Evolutionary conservation across 2,113 vertebrate genomes (phyloP).

Genomic region (Ivindomyrus marchei): DNA sequence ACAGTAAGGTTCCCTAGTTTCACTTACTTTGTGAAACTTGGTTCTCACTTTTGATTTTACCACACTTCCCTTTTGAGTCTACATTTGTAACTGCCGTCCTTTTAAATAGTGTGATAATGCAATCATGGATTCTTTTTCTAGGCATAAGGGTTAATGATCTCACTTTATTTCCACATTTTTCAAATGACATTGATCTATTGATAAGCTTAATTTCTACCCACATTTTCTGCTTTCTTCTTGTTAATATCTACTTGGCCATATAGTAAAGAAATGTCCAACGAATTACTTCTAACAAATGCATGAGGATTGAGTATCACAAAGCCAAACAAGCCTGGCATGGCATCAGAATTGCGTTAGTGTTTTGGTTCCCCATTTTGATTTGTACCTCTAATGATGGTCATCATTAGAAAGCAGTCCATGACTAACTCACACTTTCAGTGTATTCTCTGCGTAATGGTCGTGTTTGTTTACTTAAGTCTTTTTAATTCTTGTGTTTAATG

Average conservation of each 20-base stretch:
- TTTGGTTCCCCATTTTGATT: neutral
- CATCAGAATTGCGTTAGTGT: neutral
- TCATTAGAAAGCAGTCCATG: neutral
- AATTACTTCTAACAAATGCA: neutral
- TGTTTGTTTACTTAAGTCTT: neutral
- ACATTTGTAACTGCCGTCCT: neutral
- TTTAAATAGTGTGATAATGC: neutral
- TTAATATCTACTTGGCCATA: neutral
- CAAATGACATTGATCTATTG: neutral
- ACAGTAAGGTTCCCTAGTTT: neutral
- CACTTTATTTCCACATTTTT: neutral
- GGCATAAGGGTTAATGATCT: neutral
- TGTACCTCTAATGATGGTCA: neutral
- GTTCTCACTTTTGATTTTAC: neutral
- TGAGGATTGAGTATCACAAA: neutral
- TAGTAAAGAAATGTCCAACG: neutral
- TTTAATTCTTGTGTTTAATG: neutral
- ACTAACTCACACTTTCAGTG: neutral
- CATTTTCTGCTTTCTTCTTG: neutral
- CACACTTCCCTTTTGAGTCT: neutral
- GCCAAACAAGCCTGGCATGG: neutral
- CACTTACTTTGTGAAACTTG: neutral
- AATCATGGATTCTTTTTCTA: neutral
- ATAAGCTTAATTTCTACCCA: neutral
- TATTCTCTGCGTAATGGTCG: neutral